Base-by-base conservation (phyloP, 2,797 vertebrate genomes). In the Acanthurus lineatus region DNA sequence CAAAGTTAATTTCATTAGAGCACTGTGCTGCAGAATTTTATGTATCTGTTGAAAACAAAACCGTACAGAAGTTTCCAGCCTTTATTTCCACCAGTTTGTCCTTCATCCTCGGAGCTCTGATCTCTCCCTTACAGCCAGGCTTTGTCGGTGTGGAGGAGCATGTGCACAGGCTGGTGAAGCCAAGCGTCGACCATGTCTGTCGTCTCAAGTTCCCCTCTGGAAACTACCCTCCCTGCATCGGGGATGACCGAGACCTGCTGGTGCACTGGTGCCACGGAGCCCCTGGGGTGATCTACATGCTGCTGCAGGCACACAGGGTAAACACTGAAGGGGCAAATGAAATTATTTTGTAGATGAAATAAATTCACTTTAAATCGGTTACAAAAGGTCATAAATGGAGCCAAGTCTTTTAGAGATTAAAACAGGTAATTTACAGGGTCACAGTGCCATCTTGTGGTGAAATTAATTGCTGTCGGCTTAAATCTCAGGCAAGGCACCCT, bases 191-290 rank as follows among this genome's bases (percentile, higher is more conserved):
- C 87, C 96, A 96, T 0, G 94, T 99, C 72, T 96, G 96, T 86
- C 95, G 94, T 19, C 95, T 99, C 20, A 96, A 95, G 86, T 97
- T 97, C 82, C 96, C 96, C 0, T 93, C 97, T 0, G 98, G 98
- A 69, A 99, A 99, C 91, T 99, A 96, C 89, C 98, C 98, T 0
- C 95, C 98, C 0, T 98, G 97, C 83, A 80, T 98, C 1, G 95
- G 95, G 0, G 98, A 99, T 32, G 92, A 89, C 15, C 94, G 96
- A 15, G 97, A 99, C 89, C 94, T 97, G 11, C 96, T 99, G 47
- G 94, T 99, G 35, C 98, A 99, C 86, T 99, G 98, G 98, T 99
- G 98, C 89, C 98, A 99, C 0, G 98, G 98, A 0, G 94, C 98
- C 1, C 97, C 98, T 0, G 98, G 98, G 0, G 94, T 99, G 0